These are phyloP conservation scores for Cydia fagiglandana DNA, from an alignment of 1,140 invertebrate species.

Conservation along the genomic window DNA sequence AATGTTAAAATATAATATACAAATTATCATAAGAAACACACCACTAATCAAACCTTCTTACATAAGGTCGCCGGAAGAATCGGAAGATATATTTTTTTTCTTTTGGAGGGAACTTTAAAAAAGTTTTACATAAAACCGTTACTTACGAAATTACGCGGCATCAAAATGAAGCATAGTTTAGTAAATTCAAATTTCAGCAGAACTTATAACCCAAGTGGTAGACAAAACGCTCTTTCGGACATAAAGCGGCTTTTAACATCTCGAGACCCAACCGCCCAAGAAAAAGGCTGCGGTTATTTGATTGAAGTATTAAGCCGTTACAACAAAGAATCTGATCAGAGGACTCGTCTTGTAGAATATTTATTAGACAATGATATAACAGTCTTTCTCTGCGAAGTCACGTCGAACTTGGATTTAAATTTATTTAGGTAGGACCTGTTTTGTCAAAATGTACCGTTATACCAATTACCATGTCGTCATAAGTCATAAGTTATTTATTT, in stretches of 20 bases:
- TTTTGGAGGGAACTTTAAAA: constrained; percentile 28
- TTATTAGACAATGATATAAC: constrained; percentile 69
- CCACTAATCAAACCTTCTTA: neutral
- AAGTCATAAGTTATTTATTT: no score
- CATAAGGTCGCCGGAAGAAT: neutral
- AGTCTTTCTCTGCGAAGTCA: constrained; percentile 71
- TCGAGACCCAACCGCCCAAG: constrained; percentile 61
- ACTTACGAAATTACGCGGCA: constrained; percentile 23
- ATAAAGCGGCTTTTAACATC: constrained; percentile 68
- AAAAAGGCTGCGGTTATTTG: constrained; percentile 65
- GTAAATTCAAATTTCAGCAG: constrained; percentile 63
- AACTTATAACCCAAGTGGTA: constrained; percentile 67
- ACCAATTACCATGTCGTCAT: no score
- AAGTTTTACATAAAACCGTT: constrained; percentile 13
- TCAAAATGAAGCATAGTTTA: constrained; percentile 56
- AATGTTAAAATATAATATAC: no score
- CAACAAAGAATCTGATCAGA: constrained; percentile 55
- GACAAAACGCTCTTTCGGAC: constrained; percentile 66
- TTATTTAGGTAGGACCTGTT: constrained; percentile 60
- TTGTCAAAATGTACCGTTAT: neutral
- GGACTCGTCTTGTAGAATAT: constrained; percentile 58
- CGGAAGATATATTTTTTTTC: neutral
- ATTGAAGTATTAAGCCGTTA: constrained; percentile 63
- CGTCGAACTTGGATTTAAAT: constrained; percentile 64
- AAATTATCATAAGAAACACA: neutral